These are phyloP conservation scores for Plestiodon gilberti DNA, from an alignment of 2,113 vertebrate genomes.

Conservation along the genomic window DNA sequence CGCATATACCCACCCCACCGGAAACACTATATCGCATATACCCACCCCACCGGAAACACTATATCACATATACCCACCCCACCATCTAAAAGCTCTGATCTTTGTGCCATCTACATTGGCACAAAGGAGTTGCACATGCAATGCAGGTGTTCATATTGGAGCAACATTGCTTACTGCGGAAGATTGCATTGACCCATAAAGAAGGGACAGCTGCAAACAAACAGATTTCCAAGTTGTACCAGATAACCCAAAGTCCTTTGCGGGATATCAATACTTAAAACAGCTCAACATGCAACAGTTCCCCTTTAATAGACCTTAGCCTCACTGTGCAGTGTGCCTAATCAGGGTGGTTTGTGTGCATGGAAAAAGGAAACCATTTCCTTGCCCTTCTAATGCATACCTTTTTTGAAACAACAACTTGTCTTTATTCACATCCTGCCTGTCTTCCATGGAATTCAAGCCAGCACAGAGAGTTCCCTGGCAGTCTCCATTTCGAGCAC, in stretches of 20 bases:
- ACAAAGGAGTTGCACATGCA: background rate
- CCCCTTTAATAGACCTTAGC: background rate
- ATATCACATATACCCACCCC: background rate
- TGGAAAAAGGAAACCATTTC: background rate
- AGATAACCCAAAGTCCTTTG: background rate
- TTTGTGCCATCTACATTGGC: background rate
- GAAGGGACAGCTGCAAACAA: background rate
- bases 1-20: no score
- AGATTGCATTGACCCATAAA: background rate
- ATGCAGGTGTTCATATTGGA: background rate
- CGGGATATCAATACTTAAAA: background rate
- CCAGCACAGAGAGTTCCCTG: no score
- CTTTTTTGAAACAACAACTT: background rate
- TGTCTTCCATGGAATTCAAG: background rate
- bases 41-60: no score
- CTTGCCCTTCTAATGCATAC: background rate
- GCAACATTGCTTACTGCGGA: background rate
- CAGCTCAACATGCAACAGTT: background rate
- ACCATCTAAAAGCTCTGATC: background rate
- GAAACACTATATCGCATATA: no score
- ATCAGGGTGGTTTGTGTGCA: background rate
- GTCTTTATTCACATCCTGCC: no score
- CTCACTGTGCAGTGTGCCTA: background rate
- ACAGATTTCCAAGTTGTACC: background rate
- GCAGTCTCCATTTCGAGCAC: background rate